Base-by-base conservation (phyloP, 2,888 invertebrate genomes). In the Hirudinaria manillensis region DNA sequence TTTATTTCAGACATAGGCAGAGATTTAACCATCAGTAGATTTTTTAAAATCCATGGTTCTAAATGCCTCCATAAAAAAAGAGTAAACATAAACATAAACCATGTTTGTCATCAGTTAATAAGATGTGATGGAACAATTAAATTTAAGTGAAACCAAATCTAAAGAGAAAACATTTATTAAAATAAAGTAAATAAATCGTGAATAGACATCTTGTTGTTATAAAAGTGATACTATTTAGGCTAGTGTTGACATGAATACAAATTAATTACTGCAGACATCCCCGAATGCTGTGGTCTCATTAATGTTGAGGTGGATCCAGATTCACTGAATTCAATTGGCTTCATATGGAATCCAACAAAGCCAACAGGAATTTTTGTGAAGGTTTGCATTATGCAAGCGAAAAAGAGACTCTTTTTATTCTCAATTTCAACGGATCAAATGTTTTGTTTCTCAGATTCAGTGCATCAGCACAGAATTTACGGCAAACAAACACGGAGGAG, bases 401-500 rank as follows among this genome's bases (percentile, higher is more conserved):
- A 53, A 53, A 61, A 27, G 29, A 61, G 61, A 7, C 13, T 61
- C n/a, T 61, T 61, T 61, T 61, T 61, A 19, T 61, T 27, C 10
- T 45, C 45, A 45, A 45, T 10, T 6, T 45, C 61, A 16, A 24
- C 6, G 13, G 19, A 10, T 24, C 10, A n/a, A 61, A 61, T 19
- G 19, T 61, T 29, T 1, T 1, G 21, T 21, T 1, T 27, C 7
- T 53, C 36, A 68, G 68, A 68, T 68, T 68, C 81, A 97, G 86
- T 96, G 95, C 85, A 97, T 97, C 82, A 95, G 95, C 78, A 97
- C 97, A 0, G 97, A 97, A 86, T 97, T 97, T 85, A 97, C 97
- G 0, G 93, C 94, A 0, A 96, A 95, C 85, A 96, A 97, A 83
- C 96, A 97, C 86, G 97, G 97, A 70, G 97, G 97, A 0, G 97